Evolutionary conservation across 2,797 vertebrate genomes (phyloP), one percentile per base, ranked within the genome.

Genomic region (Ambastaia sidthimunki): DNA sequence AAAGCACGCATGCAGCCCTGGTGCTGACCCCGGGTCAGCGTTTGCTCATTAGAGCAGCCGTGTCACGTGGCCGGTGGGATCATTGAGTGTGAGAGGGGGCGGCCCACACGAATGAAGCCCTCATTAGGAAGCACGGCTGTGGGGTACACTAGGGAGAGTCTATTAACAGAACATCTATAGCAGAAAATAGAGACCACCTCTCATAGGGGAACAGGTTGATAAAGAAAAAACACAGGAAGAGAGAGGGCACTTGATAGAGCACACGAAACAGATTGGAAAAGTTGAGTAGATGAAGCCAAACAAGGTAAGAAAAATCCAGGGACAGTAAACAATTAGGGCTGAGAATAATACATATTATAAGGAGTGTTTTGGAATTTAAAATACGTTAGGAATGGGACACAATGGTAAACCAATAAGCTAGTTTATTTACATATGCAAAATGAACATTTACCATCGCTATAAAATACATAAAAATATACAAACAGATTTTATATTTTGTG

Each of bases 1-100:
- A 75, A 62, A 76, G 86, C 89, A 90, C 88, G 90, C 80, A 86
- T 73, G 71, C 73, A 60, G 80, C 84, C 83, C 41, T 71, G 23
- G 23, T 19, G 73, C 86, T 85, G 82, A 89, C 86, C 77, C 70
- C 21, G 72, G 86, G 86, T 87, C 89, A 85, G 85, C 34, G 37
- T 74, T 66, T 77, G 65, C 82, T 85, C 80, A 87, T 85, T 85
- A 87, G 57, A 85, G 72, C 73, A 52, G 25, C 7, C 21, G 68
- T 34, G 67, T 54, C 68, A 74, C 13, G 41, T 70, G 62, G 71
- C 72, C 52, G 41, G 67, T 74, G 52, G 71, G 81, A 82, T 84
- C 75, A 71, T 82, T 84, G 82, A 28, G 78, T 74, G 68, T 81
- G 80, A 68, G 85, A 62, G 71, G 16, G 57, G 28, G 31, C 4